A percentile compares a stretch with the other conserved stretches of the same genome.
phyloP scores from a whole-genome alignment of 2,888 invertebrate genomes.

The Sepiola atlantica region DNA sequence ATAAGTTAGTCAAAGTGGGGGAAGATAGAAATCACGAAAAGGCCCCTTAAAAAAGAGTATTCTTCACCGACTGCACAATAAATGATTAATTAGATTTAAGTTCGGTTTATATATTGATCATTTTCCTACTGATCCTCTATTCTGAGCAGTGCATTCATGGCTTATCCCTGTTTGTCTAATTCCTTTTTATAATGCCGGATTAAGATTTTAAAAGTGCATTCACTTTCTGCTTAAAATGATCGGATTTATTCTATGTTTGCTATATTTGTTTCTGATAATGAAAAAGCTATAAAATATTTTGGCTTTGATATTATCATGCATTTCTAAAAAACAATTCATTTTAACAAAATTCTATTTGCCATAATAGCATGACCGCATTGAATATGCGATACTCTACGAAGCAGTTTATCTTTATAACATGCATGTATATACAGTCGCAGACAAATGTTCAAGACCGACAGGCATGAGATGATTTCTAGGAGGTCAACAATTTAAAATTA shows the following conservation, averaged over 20 bases:
- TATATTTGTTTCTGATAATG: neutral
- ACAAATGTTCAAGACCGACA: neutral
- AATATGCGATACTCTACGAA: neutral
- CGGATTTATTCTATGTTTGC: neutral
- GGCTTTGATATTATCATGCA: neutral
- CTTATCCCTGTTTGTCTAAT: neutral
- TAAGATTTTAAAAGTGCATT: neutral
- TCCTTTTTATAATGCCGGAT: neutral
- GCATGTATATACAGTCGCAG: neutral
- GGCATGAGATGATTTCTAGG: no score
- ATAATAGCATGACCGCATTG: neutral
- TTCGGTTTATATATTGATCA: neutral
- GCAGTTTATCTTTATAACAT: neutral
- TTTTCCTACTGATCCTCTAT: neutral
- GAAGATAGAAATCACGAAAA: neutral
- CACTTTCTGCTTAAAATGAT: neutral
- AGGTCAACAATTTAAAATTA: no score
- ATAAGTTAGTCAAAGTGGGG: neutral
- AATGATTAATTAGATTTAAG: neutral
- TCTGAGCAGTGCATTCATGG: neutral
- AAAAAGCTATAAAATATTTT: neutral
- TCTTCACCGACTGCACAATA: neutral
- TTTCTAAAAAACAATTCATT: neutral
- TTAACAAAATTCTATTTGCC: neutral
- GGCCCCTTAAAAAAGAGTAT: neutral